Base-by-base conservation (phyloP, 2,888 invertebrate genomes). In the Drosophila neutralis region DNA sequence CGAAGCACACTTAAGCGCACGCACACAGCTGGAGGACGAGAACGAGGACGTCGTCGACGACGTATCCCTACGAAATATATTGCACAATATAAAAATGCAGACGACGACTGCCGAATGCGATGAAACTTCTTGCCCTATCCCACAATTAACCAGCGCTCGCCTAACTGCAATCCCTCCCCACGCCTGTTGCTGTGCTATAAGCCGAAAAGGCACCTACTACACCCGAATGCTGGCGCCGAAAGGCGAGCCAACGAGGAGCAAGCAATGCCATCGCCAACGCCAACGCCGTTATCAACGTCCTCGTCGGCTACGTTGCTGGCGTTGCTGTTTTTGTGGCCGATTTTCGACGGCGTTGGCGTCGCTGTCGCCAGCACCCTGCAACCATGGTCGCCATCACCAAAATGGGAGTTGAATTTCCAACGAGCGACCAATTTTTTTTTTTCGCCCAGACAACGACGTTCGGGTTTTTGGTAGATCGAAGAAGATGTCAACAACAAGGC, bases 1-100 rank as follows among this genome's bases (percentile, higher is more conserved):
- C 91, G 89, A 90, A 91, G 87, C 90, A 80, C 79, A 82, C 83
- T 91, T 90, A 91, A 83, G 76, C 87, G 72, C 80, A 81, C 80
- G 73, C 79, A 83, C 73, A 78, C 75, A 64, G 52, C 69, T 51
- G 72, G 58, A 21, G 76, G 56, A 56, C 56, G 56, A 56, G 56
- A 38, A 68, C 62, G 40, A 65, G n/a, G 54, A 65, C 52, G 62
- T 57, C 38, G 72, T 63, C 64, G 68, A 71, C 77, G 66, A 77
- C 63, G 80, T 80, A 76, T 89, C 87, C 85, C 87, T 84, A 85
- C 85, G 82, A 86, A 85, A 85, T 86, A 83, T 87, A 88, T 86
- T 83, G 82, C 81, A 86, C 84, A 88, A 88, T 77, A 88, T 88
- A 90, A 86, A 86, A 86, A 88, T 90, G 86, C 89, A 88, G 83